A percentile compares a stretch with the other conserved stretches of the same genome.
These are phyloP conservation scores for Apocrypta bakeri DNA, from an alignment of 1,140 invertebrate species.

Conservation along the genomic window DNA sequence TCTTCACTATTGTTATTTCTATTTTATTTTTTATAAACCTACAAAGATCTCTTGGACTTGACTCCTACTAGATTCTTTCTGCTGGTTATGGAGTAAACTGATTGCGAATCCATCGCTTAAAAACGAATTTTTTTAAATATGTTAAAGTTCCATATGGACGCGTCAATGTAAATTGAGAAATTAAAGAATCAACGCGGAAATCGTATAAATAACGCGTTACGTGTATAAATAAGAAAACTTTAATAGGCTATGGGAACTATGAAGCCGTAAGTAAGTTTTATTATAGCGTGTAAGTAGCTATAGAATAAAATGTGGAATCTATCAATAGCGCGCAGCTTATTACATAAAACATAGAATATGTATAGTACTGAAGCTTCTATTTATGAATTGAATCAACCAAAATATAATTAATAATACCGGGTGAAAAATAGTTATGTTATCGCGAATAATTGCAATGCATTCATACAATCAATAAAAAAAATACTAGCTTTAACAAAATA, in stretches of 20 bases:
- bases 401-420: too few species aligned
- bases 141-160: background rate
- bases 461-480: too few species aligned
- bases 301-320: constrained; percentile 15
- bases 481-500: too few species aligned
- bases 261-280: background rate
- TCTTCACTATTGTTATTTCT: too few species aligned
- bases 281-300: background rate
- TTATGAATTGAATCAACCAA: too few species aligned
- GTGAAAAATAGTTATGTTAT: too few species aligned
- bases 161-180: background rate
- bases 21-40: background rate
- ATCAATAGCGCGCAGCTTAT: constrained; percentile 1
- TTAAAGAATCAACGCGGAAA: background rate
- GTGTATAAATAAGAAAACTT: background rate
- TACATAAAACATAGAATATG: constrained; percentile 18
- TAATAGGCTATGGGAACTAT: constrained; percentile 25
- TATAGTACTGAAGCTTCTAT: background rate
- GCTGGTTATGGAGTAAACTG: constrained; percentile 65
- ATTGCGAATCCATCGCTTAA: constrained; percentile 58
- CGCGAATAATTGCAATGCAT: too few species aligned
- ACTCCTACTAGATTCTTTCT: constrained; percentile 64
- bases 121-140: background rate
- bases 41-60: constrained; percentile 61
- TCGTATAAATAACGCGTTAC: too few species aligned